Evolutionary conservation across 2,888 invertebrate genomes (phyloP), one percentile per base, ranked within the genome.

Genomic region (Acanthosepion esculentum): DNA sequence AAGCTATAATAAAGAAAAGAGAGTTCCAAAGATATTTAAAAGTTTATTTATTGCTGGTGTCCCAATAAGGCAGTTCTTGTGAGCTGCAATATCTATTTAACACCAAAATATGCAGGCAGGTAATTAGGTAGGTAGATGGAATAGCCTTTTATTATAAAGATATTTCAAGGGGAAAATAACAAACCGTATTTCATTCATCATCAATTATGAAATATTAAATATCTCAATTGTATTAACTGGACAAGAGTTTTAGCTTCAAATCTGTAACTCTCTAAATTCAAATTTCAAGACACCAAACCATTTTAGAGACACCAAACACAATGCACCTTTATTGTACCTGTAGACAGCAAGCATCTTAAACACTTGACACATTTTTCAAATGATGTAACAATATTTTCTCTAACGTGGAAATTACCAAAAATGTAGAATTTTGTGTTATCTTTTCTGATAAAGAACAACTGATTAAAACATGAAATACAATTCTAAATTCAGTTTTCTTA

Each of bases 141-240:
- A n/a, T 78, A 78, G 33, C 15, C 53, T 20, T 93, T 93, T 50
- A n/a, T 50, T 50, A 93, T n/a, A 93, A 53, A n/a, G 50, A 29
- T 50, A 50, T n/a, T 92, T 92, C 50, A 92, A 93, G 33, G 50
- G 53, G 93, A 29, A 92, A 53, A 93, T 53, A 93, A 93, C 93
- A 29, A 50, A 92, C 48, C n/a, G 41, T 50, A 29, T n/a, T 26
- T 92, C n/a, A n/a, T 93, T 48, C n/a, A 53, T 48, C n/a, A 92
- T 93, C 48, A 93, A 48, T 48, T 48, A 48, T 41, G 41, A 91
- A 91, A 92, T 50, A 29, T 48, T 48, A 92, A 92, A 92, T 48
- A 48, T 50, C 26, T 48, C n/a, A n/a, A 78, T 78, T 12, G 33
- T 78, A 78, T 78, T 78, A 78, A 33, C n/a, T 78, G n/a, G 78